Base-by-base conservation (phyloP, 2,797 vertebrate species). In the Tapirus indicus region DNA sequence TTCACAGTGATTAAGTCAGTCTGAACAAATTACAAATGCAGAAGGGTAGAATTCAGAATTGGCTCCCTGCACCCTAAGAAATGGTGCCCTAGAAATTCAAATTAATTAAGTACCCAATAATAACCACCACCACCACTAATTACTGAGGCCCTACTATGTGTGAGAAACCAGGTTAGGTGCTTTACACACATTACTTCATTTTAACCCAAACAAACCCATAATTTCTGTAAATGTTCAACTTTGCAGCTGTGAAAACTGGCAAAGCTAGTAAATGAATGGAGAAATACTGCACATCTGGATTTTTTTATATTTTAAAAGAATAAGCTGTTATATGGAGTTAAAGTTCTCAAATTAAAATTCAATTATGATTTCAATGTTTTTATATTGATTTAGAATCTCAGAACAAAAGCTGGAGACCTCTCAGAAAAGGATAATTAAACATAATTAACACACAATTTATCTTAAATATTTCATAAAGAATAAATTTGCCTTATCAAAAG, bases 281-380 rank as follows among this genome's bases (percentile, higher is more conserved):
- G 27, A 95, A 94, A 86, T 29, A 69, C 0, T 12, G 1, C 47
- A 96, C 27, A 74, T 80, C 84, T 95, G 89, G 79, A 87, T 80
- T 72, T 38, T 68, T 85, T 69, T n/a, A 72, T 29, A 77, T 88
- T 74, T 96, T 74, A 88, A 96, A 78, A 82, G 72, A 92, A 71
- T 68, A 77, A 91, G 29, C 10, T 49, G 21, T 54, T 89, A 29
- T 20, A 41, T 1, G 21, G 32, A 92, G 47, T 38, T 72, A 52
- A 94, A 78, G 35, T 82, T 91, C 27, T 93, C 69, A 93, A 95
- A 80, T 91, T 25, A 95, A 79, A 95, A 93, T 58, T 21, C n/a
- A 96, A 88, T 56, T 80, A 71, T 18, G 2, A 89, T 89, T 58
- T 93, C 32, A 91, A 23, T 44, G 54, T 79, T 78, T 54, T 87